phyloP scores from a whole-genome alignment of 2,113 vertebrate genomes.

The Oophaga pumilio region DNA sequence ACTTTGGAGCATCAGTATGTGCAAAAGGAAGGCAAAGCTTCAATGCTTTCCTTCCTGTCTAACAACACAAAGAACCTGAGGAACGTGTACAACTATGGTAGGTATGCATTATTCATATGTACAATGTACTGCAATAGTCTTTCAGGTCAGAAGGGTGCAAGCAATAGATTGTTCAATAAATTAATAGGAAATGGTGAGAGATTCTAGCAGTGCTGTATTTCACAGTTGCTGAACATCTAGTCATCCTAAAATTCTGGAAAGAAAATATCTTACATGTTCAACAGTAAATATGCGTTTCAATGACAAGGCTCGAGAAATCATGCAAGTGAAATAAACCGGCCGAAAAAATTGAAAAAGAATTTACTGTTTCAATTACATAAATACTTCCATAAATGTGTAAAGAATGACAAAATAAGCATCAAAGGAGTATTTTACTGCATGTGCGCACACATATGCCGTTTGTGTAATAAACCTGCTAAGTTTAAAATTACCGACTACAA shows the following conservation, averaged over 20 bases:
- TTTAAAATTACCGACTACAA: constrained; percentile 53
- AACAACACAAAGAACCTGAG: constrained; percentile 12
- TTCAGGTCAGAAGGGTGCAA: constrained; percentile 24
- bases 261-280: background rate
- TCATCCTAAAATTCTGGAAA: constrained; percentile 30
- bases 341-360: constrained; percentile 41
- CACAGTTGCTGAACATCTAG: constrained; percentile 12
- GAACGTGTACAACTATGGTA: constrained; percentile 1
- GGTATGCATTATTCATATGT: constrained; percentile 39
- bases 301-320: constrained; percentile 5
- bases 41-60: constrained; percentile 26
- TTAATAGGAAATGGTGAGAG: constrained; percentile 23
- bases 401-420: constrained; percentile 39
- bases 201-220: background rate
- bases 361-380: constrained; percentile 52
- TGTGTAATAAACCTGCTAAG: constrained; percentile 40
- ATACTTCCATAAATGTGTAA: constrained; percentile 42
- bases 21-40: background rate
- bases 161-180: constrained; percentile 40
- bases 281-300: constrained; percentile 30
- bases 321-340: constrained; percentile 26
- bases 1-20: background rate
- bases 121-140: constrained; percentile 32
- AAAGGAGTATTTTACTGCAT: constrained; percentile 16
- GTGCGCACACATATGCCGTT: constrained; percentile 8